Conservation (phyloP, 2,888 invertebrate species). For the Pollenia amentaria region DNA sequence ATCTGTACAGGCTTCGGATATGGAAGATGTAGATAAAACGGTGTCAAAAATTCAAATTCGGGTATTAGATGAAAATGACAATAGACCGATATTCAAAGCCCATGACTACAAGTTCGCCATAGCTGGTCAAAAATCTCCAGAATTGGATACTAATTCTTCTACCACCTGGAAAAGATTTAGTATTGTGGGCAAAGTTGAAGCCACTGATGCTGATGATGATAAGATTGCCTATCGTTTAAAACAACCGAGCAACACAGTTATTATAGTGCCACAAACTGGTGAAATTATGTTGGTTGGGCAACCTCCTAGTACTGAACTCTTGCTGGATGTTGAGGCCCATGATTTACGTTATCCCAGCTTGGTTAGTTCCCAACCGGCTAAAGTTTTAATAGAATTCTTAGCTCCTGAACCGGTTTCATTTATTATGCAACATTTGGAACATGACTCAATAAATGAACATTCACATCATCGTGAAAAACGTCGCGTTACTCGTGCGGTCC, state of each 20-base stretch:
- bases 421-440: slow-evolving; percentile 86
- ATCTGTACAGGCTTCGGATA: slow-evolving; percentile 92
- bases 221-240: slow-evolving; percentile 94
- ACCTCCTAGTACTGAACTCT: slow-evolving; percentile 87
- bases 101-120: slow-evolving; percentile 91
- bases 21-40: slow-evolving; percentile 92
- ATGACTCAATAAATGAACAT: slow-evolving; percentile 84
- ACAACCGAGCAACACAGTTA: slow-evolving; percentile 92
- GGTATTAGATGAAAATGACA: slow-evolving; percentile 95
- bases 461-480: slow-evolving; percentile 89
- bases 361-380: slow-evolving; percentile 89
- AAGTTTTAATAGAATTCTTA: slow-evolving; percentile 91
- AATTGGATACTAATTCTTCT: slow-evolving; percentile 86
- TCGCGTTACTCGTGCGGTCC: slow-evolving; percentile 94
- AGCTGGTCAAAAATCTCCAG: slow-evolving; percentile 87
- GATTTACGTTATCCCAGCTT: slow-evolving; percentile 91
- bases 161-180: slow-evolving; percentile 91
- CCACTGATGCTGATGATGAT: slow-evolving; percentile 96
- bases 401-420: slow-evolving; percentile 86
- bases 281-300: slow-evolving; percentile 93
- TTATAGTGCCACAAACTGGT: slow-evolving; percentile 97
- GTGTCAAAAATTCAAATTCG: slow-evolving; percentile 91
- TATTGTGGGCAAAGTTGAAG: slow-evolving; percentile 93
- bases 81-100: slow-evolving; percentile 93
- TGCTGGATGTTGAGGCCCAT: slow-evolving; percentile 92